Evolutionary conservation across 2,797 vertebrate genomes (phyloP).

Genomic region (Sandelia bainsii): DNA sequence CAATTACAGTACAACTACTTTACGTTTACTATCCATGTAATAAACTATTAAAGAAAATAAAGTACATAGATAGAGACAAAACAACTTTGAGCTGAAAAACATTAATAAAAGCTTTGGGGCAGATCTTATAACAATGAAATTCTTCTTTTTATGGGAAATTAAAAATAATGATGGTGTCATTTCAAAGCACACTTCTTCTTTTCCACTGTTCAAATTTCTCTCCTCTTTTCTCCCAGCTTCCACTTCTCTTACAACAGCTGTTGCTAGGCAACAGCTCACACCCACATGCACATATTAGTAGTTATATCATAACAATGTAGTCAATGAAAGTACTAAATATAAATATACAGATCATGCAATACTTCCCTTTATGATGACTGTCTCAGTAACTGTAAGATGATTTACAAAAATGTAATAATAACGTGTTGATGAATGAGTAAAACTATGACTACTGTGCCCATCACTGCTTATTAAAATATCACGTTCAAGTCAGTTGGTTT

Average conservation of each 20-base stretch:
- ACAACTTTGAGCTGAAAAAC: background rate
- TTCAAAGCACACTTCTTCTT: conserved; percentile 14
- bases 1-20: background rate
- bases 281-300: conserved; percentile 58
- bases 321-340: conserved; percentile 36
- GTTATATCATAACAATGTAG: conserved; percentile 37
- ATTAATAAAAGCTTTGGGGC: background rate
- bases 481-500: conserved; percentile 13
- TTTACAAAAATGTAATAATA: background rate
- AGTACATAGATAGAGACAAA: background rate
- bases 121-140: background rate
- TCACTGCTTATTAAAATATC: background rate
- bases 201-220: conserved; percentile 46
- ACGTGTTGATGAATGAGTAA: background rate
- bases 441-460: background rate
- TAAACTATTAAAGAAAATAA: conserved; percentile 4
- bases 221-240: conserved; percentile 37
- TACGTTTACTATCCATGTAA: background rate
- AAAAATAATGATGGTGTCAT: background rate
- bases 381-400: background rate
- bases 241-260: conserved; percentile 40
- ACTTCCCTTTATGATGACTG: conserved; percentile 1
- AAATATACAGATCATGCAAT: background rate
- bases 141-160: conserved; percentile 1
- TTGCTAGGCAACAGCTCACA: conserved; percentile 69